phyloP scores from a whole-genome alignment of 2,888 invertebrate genomes.

The Itoplectis maculator region DNA sequence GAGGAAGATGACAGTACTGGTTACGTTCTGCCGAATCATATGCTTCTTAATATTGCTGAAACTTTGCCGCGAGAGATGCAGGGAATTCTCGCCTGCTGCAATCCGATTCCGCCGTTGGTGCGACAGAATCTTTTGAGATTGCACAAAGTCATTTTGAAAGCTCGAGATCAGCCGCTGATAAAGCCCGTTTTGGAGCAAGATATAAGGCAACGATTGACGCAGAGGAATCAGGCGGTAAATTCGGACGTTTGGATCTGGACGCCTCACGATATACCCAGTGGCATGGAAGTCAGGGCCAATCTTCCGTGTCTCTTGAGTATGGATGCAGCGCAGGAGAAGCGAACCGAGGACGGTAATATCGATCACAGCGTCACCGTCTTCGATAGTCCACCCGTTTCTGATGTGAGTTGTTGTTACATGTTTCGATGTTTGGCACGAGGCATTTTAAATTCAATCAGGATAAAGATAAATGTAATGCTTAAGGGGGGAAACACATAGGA shows the following conservation, averaged over 20 bases:
- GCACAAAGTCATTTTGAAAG: conserved; percentile 89
- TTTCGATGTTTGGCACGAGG: too few relatives aligned
- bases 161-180: conserved; percentile 89
- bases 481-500: too few relatives aligned
- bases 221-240: conserved; percentile 74
- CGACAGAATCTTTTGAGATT: conserved; percentile 87
- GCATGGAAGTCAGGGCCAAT: conserved; percentile 78
- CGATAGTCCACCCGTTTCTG: conserved; percentile 74
- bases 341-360: conserved; percentile 48
- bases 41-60: conserved; percentile 96
- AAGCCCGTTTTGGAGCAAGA: conserved; percentile 83
- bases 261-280: conserved; percentile 80
- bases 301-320: conserved; percentile 79
- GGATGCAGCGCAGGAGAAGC: neutral
- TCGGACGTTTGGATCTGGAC: conserved; percentile 77
- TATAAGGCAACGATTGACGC: conserved; percentile 77
- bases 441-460: too few relatives aligned
- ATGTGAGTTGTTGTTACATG: conserved; percentile 71
- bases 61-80: conserved; percentile 95
- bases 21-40: conserved; percentile 98
- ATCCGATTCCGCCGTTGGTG: conserved; percentile 94
- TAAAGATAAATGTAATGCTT: too few relatives aligned
- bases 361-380: conserved; percentile 77
- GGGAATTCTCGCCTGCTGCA: conserved; percentile 96
- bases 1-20: conserved; percentile 95